These are phyloP conservation scores for Clitarchus hookeri DNA, from an alignment of 2,888 invertebrate genomes.

Conservation along the genomic window DNA sequence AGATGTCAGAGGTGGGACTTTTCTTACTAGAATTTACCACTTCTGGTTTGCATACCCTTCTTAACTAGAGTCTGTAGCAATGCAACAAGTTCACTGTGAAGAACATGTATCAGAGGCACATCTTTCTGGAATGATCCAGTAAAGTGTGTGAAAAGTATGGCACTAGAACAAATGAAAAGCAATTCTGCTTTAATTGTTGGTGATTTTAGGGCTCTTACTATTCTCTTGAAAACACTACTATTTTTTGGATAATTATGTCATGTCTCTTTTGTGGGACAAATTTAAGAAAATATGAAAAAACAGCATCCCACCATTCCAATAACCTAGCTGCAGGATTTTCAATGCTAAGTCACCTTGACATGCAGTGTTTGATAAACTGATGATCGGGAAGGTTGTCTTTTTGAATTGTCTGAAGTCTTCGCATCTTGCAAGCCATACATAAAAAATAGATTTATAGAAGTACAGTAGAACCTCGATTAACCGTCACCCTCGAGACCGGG, in stretches of 20 bases:
- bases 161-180: neutral
- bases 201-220: neutral
- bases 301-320: too few relatives aligned
- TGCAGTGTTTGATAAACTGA: too few relatives aligned
- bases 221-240: neutral
- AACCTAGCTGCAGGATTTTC: too few relatives aligned
- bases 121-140: neutral
- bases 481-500: too few relatives aligned
- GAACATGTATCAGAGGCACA: neutral
- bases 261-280: constrained; percentile 1
- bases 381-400: neutral
- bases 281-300: neutral
- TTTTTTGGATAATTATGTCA: neutral
- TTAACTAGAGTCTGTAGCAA: neutral
- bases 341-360: too few relatives aligned
- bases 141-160: neutral
- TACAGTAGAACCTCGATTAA: too few relatives aligned
- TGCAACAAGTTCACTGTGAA: neutral
- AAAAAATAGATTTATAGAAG: neutral
- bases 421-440: neutral
- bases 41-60: neutral
- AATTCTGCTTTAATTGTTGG: neutral
- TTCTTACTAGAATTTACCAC: neutral
- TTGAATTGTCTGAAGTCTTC: constrained; percentile 1
- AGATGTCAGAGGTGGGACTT: neutral